Percentiles rank a stretch among this genome's conserved stretches.
Conservation (phyloP, 1,140 invertebrate species). For the Drosophila sucinea region DNA sequence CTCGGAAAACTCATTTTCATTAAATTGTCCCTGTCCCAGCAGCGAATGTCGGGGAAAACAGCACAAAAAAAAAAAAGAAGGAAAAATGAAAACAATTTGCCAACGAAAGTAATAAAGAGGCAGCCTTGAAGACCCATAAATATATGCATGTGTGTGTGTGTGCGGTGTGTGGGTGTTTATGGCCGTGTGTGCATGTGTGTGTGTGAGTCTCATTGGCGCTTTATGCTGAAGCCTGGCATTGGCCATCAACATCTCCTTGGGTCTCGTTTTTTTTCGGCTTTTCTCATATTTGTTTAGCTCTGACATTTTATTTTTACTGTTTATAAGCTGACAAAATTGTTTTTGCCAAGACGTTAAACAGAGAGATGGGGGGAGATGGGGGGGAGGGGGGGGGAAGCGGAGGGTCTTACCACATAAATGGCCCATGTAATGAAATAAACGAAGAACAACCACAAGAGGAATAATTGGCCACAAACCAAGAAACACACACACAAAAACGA, state of each 20-base stretch:
- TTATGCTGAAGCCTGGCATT: constrained; percentile 44
- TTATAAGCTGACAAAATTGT: constrained; percentile 76
- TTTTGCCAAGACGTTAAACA: constrained; percentile 20
- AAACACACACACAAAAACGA: constrained; percentile 21
- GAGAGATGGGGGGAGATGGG: not conserved
- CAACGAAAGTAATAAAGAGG: constrained; percentile 58
- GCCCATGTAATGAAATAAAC: constrained; percentile 61
- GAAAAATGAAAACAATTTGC: constrained; percentile 70
- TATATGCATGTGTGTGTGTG: constrained; percentile 24
- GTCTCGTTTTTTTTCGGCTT: constrained; percentile 19
- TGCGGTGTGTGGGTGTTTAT: constrained; percentile 29
- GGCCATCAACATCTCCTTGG: constrained; percentile 12
- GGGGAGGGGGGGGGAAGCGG: not conserved
- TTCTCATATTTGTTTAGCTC: constrained; percentile 55
- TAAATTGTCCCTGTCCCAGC: constrained; percentile 31
- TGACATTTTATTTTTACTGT: constrained; percentile 73
- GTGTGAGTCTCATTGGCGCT: constrained; percentile 57
- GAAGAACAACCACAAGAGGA: constrained; percentile 33
- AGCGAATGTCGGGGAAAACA: constrained; percentile 23
- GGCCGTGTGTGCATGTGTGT: constrained; percentile 24
- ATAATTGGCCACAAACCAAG: constrained; percentile 54
- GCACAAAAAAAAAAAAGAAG: constrained; percentile 14
- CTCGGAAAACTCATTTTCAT: constrained; percentile 48
- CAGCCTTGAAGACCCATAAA: constrained; percentile 43
- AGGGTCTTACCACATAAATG: constrained; percentile 47